Base-by-base conservation (phyloP, 2,888 invertebrate species). In the Thysanoteuthis rhombus region DNA sequence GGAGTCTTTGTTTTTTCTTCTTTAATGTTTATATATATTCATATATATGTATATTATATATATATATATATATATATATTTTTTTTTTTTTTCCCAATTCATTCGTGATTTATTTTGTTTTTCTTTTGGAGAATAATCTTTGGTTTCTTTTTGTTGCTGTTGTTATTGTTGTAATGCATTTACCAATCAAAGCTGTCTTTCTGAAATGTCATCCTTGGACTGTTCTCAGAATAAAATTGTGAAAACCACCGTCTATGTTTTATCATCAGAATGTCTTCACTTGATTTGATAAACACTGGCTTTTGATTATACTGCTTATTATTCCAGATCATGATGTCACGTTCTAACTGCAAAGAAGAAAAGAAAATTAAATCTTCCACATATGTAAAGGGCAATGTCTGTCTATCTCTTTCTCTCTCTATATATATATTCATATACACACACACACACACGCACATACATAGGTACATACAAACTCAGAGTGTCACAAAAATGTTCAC, bases 311-410 rank as follows among this genome's bases (percentile, higher is more conserved):
- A 99, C 25, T 97, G 97, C 96, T 99, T 99, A 97, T 98, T 98
- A 96, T 99, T 99, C 99, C 99, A 99, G 10, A 99, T 98, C 94
- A 97, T 97, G 0, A 99, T 98, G 96, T 99, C 99, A 0, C 99
- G 97, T 96, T 98, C 98, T 95, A 99, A 98, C 98, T 98, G 97
- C 25, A 97, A 93, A 92, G 92, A 93, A 94, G 75, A 42, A 91
- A 42, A 42, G 19, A 75, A 75, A n/a, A 75, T 32, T 1, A n/a
- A n/a, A n/a, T 22, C 52, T 2, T 52, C n/a, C 22, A 52, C 22
- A 52, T 1, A 52, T 52, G 5, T 52, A 52, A 25, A n/a, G n/a
- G n/a, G n/a, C n/a, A n/a, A n/a, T n/a, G n/a, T n/a, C n/a, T n/a
- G n/a, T n/a, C n/a, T n/a, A n/a, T n/a, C n/a, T n/a, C n/a, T n/a